Evolutionary conservation across 1,140 invertebrate species (phyloP).

Genomic region (Acromyrmex echinatior): DNA sequence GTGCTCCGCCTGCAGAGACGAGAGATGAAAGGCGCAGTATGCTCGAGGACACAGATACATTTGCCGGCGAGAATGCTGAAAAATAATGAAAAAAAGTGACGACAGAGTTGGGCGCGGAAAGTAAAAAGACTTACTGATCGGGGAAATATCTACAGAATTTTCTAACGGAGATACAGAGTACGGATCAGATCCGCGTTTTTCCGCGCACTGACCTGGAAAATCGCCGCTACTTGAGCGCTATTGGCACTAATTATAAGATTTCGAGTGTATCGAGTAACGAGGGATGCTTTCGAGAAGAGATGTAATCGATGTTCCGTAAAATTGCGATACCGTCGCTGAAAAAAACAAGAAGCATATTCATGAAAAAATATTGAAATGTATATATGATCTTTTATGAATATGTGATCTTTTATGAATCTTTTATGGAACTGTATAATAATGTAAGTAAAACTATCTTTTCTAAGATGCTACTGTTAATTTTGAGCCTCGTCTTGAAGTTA

Average conservation of each 20-base stretch:
- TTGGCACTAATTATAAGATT: slow-evolving; percentile 57
- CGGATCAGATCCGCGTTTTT: slow-evolving; percentile 27
- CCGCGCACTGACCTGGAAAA: slow-evolving; percentile 48
- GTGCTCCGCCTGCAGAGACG: slow-evolving; percentile 83
- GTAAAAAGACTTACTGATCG: slow-evolving; percentile 47
- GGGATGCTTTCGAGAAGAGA: slow-evolving; percentile 11
- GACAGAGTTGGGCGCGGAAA: slow-evolving; percentile 26
- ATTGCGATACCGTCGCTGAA: not conserved
- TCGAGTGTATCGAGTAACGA: slow-evolving; percentile 46
- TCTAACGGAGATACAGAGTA: not conserved
- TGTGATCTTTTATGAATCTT: not conserved
- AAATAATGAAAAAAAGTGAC: slow-evolving; percentile 80
- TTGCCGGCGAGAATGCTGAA: slow-evolving; percentile 82
- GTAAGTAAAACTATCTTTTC: not conserved
- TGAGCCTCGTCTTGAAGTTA: not conserved
- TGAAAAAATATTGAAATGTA: not conserved
- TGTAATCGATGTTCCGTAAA: slow-evolving; percentile 6
- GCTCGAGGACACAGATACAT: slow-evolving; percentile 85
- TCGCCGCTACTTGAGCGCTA: slow-evolving; percentile 33
- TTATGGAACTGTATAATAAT: not conserved
- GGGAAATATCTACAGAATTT: slow-evolving; percentile 65
- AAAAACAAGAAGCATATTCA: not conserved
- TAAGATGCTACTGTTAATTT: not conserved
- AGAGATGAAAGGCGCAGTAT: slow-evolving; percentile 84
- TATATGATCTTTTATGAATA: not conserved